These are phyloP conservation scores for Crotalus helleri DNA, from an alignment of 2,113 vertebrate species.

Conservation along the genomic window DNA sequence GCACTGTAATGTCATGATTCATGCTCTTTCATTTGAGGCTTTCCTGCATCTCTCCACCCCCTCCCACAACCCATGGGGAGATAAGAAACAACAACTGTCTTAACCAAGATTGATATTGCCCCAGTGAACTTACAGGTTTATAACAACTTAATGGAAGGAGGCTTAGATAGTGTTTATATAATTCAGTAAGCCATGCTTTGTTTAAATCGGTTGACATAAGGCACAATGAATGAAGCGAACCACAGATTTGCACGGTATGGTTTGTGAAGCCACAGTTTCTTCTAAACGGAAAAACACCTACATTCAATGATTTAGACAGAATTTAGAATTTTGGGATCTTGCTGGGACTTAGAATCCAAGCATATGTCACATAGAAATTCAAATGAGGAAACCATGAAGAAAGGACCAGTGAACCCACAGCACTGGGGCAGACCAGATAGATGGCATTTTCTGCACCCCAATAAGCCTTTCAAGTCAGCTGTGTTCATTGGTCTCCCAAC, in stretches of 20 bases:
- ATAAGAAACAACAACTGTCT: neutral
- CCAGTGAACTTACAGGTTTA: neutral
- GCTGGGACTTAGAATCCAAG: neutral
- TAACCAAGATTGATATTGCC: neutral
- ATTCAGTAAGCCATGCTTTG: neutral
- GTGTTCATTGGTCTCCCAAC: neutral
- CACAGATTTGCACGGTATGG: neutral
- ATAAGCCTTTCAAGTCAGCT: neutral
- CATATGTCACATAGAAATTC: neutral
- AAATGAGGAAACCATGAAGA: neutral
- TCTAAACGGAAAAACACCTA: neutral
- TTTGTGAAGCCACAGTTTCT: neutral
- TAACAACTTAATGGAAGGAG: neutral
- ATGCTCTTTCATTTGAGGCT: neutral
- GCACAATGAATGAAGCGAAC: neutral
- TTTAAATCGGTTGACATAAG: neutral
- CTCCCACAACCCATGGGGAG: neutral
- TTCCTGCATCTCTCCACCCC: neutral
- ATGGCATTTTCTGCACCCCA: neutral
- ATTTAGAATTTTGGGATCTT: neutral
- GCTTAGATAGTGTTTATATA: neutral
- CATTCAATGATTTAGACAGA: neutral
- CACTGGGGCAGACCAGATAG: neutral
- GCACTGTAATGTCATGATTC: neutral
- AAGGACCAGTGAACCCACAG: neutral